Evolutionary conservation across 2,888 invertebrate species (phyloP).

Genomic region (Drosophila stalkeri): DNA sequence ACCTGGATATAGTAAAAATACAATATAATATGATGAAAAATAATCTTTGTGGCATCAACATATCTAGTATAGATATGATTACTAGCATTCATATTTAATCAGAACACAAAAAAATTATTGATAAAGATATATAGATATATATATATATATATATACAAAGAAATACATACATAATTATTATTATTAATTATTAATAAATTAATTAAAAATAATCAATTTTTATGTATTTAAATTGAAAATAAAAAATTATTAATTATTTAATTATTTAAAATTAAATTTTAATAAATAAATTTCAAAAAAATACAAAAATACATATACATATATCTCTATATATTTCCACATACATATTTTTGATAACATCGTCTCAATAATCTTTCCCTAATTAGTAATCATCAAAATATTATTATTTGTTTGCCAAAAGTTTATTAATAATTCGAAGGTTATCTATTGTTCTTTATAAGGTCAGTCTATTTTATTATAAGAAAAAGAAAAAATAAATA

Average conservation of each 20-base stretch:
- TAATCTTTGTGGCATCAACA: background rate
- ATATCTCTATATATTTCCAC: background rate
- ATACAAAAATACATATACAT: background rate
- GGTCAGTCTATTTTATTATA: background rate
- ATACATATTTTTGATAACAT: background rate
- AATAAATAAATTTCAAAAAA: no score
- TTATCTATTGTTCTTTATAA: conserved; percentile 1
- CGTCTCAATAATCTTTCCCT: background rate
- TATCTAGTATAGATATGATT: background rate
- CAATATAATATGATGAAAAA: background rate
- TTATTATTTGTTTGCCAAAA: background rate
- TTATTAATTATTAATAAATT: no score
- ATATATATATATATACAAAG: no score
- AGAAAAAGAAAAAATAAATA: background rate
- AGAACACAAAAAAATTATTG: background rate
- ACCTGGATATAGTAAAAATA: background rate
- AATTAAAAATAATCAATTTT: no score
- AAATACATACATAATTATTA: no score
- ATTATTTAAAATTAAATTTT: no score
- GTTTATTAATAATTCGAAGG: background rate
- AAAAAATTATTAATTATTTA: no score
- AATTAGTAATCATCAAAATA: background rate
- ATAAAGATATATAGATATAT: background rate
- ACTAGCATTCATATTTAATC: no score
- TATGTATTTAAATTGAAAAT: no score